Percentiles rank a stretch among this genome's conserved stretches.
phyloP scores from a whole-genome alignment of 1,140 invertebrate species.

The Cotesia glomerata region DNA sequence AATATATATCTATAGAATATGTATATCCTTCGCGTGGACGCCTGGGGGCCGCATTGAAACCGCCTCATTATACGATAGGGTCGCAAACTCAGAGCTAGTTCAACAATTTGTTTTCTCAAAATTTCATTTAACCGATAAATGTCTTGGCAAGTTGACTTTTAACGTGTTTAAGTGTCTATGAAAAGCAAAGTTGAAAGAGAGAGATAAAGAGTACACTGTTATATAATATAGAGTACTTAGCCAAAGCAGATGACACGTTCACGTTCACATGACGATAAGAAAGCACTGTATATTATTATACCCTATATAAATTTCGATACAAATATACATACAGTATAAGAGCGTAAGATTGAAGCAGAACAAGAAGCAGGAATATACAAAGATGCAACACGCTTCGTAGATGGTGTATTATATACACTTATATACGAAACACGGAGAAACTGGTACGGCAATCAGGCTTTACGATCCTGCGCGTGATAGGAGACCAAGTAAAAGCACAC shows the following conservation, averaged over 20 bases:
- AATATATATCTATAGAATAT: background rate
- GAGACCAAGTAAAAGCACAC: conserved; percentile 17
- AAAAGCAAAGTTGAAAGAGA: too few species aligned
- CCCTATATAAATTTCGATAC: too few species aligned
- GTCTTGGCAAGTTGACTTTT: background rate
- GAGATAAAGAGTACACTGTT: background rate
- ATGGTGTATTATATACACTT: conserved; percentile 40
- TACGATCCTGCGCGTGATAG: conserved; percentile 12
- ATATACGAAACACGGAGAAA: conserved; percentile 48
- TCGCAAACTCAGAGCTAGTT: conserved; percentile 12
- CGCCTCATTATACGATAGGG: conserved; percentile 59
- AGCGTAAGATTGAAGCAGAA: conserved; percentile 37
- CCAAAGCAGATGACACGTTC: conserved; percentile 59
- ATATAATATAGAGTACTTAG: conserved; percentile 36
- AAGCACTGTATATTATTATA: too few species aligned
- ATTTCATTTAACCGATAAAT: background rate
- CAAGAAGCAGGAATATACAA: conserved; percentile 47
- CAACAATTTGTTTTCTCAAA: background rate
- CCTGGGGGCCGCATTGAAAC: conserved; percentile 63
- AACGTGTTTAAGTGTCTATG: too few species aligned
- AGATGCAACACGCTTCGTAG: conserved; percentile 45
- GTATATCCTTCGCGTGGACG: conserved; percentile 44
- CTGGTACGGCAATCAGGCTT: conserved; percentile 37
- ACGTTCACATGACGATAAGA: conserved; percentile 28
- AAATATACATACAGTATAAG: conserved; percentile 47